Conservation (phyloP, 2,113 vertebrate species). For the Ophthalmolycus amberensis region DNA sequence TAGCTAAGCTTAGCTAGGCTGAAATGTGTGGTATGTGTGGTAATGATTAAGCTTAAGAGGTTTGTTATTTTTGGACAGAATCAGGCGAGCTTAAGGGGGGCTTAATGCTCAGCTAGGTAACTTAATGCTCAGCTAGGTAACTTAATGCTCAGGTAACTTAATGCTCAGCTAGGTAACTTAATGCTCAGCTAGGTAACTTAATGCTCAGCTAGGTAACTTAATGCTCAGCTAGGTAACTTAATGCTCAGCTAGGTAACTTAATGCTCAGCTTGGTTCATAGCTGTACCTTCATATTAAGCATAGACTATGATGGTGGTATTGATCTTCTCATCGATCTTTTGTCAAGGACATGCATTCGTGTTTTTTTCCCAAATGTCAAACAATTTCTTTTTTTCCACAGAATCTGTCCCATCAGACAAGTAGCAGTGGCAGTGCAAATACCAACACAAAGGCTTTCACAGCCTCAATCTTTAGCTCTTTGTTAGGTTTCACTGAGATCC, state of each 20-base stretch:
- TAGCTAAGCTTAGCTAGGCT: not conserved
- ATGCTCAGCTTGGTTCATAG: not conserved
- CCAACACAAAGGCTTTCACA: not conserved
- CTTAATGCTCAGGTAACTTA: too few species aligned
- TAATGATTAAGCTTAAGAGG: not conserved
- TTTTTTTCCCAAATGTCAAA: not conserved
- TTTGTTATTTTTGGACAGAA: not conserved
- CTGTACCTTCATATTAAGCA: not conserved
- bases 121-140: not conserved
- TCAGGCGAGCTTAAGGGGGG: not conserved
- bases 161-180: too few species aligned
- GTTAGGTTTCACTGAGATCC: constrained; percentile 11
- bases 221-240: too few species aligned
- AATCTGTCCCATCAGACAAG: not conserved
- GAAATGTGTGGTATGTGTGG: not conserved
- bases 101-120: too few species aligned
- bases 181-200: too few species aligned
- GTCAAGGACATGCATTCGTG: not conserved
- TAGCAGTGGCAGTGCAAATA: constrained; percentile 1
- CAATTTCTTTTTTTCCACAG: not conserved
- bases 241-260: too few species aligned
- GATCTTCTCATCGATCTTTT: not conserved
- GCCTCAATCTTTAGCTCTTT: constrained; percentile 14
- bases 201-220: too few species aligned
- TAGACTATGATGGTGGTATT: not conserved